Evolutionary conservation across 2,797 vertebrate species (phyloP).

Genomic region (Ispidina lecontei): DNA sequence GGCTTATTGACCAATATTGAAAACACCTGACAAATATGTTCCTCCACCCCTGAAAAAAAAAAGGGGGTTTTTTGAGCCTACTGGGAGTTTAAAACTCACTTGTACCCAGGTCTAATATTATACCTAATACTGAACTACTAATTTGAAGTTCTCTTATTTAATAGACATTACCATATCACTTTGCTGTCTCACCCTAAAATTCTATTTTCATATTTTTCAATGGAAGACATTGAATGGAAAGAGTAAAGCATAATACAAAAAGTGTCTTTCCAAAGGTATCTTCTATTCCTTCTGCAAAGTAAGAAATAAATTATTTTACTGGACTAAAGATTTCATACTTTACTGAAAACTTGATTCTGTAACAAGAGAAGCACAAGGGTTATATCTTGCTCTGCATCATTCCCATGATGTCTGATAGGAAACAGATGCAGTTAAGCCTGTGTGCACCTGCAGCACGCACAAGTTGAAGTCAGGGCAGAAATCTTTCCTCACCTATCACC

Average conservation of each 20-base stretch:
- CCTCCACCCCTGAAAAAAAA: conserved; percentile 29
- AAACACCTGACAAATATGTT: conserved; percentile 3
- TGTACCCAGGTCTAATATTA: conserved; percentile 40
- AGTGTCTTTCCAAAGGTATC: conserved; percentile 58
- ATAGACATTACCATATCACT: conserved; percentile 31
- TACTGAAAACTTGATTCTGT: not conserved
- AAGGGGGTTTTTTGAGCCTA: not conserved
- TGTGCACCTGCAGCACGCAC: not conserved
- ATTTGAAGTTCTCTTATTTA: conserved; percentile 46
- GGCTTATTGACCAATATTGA: conserved; percentile 19
- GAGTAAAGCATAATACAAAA: conserved; percentile 68
- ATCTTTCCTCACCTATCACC: not conserved
- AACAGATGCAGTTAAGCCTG: not conserved
- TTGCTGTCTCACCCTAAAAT: conserved; percentile 32
- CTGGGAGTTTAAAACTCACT: conserved; percentile 5
- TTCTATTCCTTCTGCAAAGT: conserved; percentile 48
- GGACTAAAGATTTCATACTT: not conserved
- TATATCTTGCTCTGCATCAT: not conserved
- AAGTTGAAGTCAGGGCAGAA: not conserved
- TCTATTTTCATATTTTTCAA: conserved; percentile 54
- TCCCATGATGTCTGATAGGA: not conserved
- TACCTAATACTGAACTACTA: conserved; percentile 27
- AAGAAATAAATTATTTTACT: conserved; percentile 52
- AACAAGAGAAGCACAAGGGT: not conserved
- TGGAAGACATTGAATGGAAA: conserved; percentile 68